Conservation (phyloP, 1,140 invertebrate genomes). For the Carcinoscorpius rotundicauda region DNA sequence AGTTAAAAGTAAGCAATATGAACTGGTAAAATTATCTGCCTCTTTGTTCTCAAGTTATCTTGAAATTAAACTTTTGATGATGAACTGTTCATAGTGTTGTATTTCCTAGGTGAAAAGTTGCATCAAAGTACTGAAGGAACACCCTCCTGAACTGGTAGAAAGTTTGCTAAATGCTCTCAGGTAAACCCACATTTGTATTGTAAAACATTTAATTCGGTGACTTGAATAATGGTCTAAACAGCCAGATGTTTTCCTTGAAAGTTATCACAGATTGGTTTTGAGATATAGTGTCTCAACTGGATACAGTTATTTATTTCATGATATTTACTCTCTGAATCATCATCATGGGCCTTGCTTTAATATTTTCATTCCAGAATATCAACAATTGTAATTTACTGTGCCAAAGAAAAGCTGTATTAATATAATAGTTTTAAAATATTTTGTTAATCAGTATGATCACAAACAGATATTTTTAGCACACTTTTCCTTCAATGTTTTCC, state of each 20-base stretch:
- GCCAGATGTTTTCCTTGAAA: not conserved
- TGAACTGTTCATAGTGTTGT: no score
- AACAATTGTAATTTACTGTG: no score
- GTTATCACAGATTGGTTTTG: not conserved
- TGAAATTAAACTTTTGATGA: no score
- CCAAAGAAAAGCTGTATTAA: not conserved
- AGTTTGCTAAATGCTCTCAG: slow-evolving; percentile 75
- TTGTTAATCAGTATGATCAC: no score
- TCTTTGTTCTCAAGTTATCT: no score
- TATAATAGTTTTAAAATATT: not conserved
- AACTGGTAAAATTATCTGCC: no score
- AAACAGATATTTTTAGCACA: not conserved
- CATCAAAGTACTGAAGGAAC: slow-evolving; percentile 75
- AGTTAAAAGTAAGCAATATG: no score
- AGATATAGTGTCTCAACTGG: not conserved
- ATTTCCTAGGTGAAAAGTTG: slow-evolving; percentile 48
- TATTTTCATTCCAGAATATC: no score
- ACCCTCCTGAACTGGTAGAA: slow-evolving; percentile 69
- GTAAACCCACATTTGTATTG: slow-evolving; percentile 25
- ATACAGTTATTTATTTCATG: not conserved
- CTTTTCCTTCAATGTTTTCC: no score
- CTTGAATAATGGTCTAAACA: not conserved
- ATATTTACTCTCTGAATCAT: not conserved
- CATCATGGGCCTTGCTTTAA: no score
- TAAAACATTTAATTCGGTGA: not conserved